Conservation (phyloP, 2,888 invertebrate species). For the Chymomyza caudatula region DNA sequence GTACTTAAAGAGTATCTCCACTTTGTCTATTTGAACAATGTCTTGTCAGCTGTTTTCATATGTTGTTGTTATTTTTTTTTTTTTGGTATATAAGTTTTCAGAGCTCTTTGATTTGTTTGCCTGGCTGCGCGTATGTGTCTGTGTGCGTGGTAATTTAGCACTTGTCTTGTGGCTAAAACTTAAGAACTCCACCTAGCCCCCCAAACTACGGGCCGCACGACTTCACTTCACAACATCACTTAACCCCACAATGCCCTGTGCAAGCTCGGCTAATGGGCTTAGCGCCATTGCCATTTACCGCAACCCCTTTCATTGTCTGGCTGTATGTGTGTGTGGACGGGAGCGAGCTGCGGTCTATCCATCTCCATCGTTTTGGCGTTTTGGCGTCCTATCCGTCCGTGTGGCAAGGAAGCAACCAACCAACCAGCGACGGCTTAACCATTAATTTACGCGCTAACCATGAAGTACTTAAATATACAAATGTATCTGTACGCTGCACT, state of each 20-base stretch:
- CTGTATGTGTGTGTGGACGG: background rate
- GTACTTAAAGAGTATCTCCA: background rate
- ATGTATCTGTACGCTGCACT: constrained; percentile 46
- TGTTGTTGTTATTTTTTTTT: background rate
- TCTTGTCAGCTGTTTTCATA: background rate
- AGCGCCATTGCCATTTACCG: constrained; percentile 5
- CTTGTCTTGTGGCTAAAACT: constrained; percentile 59
- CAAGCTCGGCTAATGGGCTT: constrained; percentile 18
- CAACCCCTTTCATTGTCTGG: constrained; percentile 19
- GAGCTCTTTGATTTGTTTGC: constrained; percentile 38
- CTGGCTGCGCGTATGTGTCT: background rate
- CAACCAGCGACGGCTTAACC: constrained; percentile 50
- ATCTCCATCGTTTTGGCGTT: constrained; percentile 6
- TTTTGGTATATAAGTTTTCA: background rate
- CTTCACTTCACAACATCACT: background rate
- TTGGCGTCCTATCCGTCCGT: background rate
- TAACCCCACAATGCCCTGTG: no score
- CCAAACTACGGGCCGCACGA: background rate
- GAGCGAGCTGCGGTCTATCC: constrained; percentile 13
- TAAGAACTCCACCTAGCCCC: constrained; percentile 39
- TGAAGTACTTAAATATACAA: constrained; percentile 64
- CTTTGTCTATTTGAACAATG: background rate
- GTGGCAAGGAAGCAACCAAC: background rate
- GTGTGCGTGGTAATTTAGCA: constrained; percentile 51
- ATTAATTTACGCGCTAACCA: constrained; percentile 65